These are phyloP conservation scores for Trypoxylus dichotomus DNA, from an alignment of 1,140 invertebrate genomes.

Conservation along the genomic window DNA sequence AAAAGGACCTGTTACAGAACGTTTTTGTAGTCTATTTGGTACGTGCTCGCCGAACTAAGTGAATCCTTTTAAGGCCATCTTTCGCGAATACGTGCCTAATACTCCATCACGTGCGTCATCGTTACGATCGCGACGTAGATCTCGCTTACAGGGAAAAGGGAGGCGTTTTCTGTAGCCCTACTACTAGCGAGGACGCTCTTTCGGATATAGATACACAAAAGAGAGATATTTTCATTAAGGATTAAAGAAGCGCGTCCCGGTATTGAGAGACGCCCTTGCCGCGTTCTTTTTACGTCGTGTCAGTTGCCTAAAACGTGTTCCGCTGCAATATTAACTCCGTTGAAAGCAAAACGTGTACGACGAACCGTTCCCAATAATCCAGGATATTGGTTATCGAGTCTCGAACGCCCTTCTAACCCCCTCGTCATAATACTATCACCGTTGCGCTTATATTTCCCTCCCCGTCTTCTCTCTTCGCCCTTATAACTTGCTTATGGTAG, in stretches of 20 bases:
- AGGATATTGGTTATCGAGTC: slow-evolving; percentile 40
- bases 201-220: neutral
- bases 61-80: too few species aligned
- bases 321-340: slow-evolving; percentile 38
- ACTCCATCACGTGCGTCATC: too few species aligned
- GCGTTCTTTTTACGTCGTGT: neutral
- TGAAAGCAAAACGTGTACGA: slow-evolving; percentile 34
- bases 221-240: slow-evolving; percentile 19
- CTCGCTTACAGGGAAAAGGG: too few species aligned
- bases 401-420: neutral
- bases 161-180: too few species aligned
- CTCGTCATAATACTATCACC: neutral
- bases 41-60: too few species aligned
- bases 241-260: neutral
- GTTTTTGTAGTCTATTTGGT: too few species aligned
- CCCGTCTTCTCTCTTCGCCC: neutral
- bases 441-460: neutral
- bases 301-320: slow-evolving; percentile 28
- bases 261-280: too few species aligned
- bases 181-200: neutral
- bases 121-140: too few species aligned
- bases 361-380: slow-evolving; percentile 35
- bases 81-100: too few species aligned
- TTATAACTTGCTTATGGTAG: neutral
- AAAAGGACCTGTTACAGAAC: too few species aligned